Conservation (phyloP, 2,797 vertebrate genomes). For the Melanotaenia maccullochi region DNA sequence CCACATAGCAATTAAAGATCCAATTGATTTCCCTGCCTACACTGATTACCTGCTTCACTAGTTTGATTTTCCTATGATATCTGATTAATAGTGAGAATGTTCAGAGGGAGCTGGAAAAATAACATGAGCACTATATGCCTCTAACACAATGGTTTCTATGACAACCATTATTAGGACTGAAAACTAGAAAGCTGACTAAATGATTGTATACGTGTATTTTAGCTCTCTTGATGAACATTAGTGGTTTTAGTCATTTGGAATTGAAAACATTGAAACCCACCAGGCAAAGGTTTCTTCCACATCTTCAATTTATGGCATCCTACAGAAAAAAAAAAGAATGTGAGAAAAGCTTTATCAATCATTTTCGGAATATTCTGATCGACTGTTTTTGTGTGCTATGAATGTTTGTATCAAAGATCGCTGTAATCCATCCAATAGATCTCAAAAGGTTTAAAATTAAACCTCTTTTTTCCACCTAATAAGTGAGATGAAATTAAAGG, state of each 20-base stretch:
- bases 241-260: too few relatives aligned
- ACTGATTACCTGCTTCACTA: constrained; percentile 70
- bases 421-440: background rate
- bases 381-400: too few relatives aligned
- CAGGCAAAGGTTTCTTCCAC: too few relatives aligned
- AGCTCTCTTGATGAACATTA: too few relatives aligned
- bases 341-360: background rate
- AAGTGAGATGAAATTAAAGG: background rate
- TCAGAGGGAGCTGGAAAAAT: constrained; percentile 14
- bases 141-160: background rate
- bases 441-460: background rate
- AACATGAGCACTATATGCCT: background rate
- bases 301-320: background rate
- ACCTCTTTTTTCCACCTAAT: background rate
- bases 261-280: too few relatives aligned
- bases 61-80: constrained; percentile 56
- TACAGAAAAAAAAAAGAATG: background rate
- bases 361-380: background rate
- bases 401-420: background rate
- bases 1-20: constrained; percentile 71
- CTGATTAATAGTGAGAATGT: constrained; percentile 42
- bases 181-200: background rate
- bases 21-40: constrained; percentile 72
- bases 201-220: too few relatives aligned
- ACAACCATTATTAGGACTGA: background rate